Percentiles rank a stretch among this genome's conserved stretches.
Evolutionary conservation across 2,797 vertebrate species (phyloP).

Genomic region (Gymnodraco acuticeps): DNA sequence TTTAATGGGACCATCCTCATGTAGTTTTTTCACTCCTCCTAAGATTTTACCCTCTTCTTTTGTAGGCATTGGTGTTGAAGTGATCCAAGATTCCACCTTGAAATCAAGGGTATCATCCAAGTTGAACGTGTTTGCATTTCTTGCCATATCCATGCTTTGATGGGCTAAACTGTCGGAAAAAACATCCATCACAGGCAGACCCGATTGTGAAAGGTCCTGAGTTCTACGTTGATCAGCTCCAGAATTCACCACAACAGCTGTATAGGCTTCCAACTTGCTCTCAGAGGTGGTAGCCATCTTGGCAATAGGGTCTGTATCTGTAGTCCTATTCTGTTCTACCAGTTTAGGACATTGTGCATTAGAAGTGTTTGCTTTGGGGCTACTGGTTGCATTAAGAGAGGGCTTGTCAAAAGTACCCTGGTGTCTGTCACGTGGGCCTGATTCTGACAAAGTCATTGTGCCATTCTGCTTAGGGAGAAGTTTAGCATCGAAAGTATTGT

Average conservation of each 20-base stretch:
- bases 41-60: background rate
- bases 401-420: conserved; percentile 14
- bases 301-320: background rate
- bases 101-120: conserved; percentile 70
- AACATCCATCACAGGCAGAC: background rate
- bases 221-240: background rate
- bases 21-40: conserved; percentile 51
- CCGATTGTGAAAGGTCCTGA: conserved; percentile 28
- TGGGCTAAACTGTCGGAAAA: conserved; percentile 20
- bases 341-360: conserved; percentile 13
- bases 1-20: conserved; percentile 26
- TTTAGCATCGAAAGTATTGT: conserved; percentile 54
- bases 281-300: conserved; percentile 14
- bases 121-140: conserved; percentile 40
- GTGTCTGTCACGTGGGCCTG: background rate
- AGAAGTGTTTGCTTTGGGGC: conserved; percentile 2
- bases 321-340: background rate
- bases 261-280: conserved; percentile 31
- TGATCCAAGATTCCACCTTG: conserved; percentile 26
- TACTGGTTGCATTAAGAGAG: conserved; percentile 18
- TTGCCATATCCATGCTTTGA: conserved; percentile 18
- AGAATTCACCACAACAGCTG: conserved; percentile 4
- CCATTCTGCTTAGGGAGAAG: conserved; percentile 30
- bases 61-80: conserved; percentile 74
- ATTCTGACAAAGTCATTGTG: conserved; percentile 57